Conservation (phyloP, 1,140 invertebrate genomes). For the Drosophila biarmipes region DNA sequence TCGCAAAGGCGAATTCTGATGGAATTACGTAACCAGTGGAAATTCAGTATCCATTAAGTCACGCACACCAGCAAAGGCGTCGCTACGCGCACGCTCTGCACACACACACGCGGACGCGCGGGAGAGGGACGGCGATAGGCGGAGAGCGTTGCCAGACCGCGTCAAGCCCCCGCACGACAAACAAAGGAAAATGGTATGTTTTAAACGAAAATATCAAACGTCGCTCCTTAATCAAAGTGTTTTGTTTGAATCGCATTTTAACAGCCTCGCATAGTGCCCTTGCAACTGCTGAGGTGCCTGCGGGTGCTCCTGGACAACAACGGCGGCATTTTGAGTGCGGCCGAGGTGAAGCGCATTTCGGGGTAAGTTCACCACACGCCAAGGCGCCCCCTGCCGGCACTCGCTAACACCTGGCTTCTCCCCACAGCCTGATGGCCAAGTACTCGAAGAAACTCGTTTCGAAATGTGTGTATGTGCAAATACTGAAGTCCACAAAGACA, state of each 20-base stretch:
- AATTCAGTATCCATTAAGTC: slow-evolving; percentile 25
- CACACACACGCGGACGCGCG: slow-evolving; percentile 17
- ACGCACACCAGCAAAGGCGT: slow-evolving; percentile 14
- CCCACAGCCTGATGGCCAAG: slow-evolving; percentile 95
- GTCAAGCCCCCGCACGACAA: not conserved
- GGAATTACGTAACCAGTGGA: slow-evolving; percentile 48
- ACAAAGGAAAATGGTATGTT: slow-evolving; percentile 60
- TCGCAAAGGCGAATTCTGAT: slow-evolving; percentile 11
- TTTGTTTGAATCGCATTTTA: slow-evolving; percentile 81
- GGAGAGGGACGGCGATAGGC: slow-evolving; percentile 50
- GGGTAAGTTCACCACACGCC: slow-evolving; percentile 86
- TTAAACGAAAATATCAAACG: not conserved
- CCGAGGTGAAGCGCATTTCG: slow-evolving; percentile 93
- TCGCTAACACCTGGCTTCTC: slow-evolving; percentile 83
- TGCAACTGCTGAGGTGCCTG: slow-evolving; percentile 93
- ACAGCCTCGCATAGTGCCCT: slow-evolving; percentile 95
- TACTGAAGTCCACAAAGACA: slow-evolving; percentile 94
- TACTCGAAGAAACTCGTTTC: slow-evolving; percentile 98
- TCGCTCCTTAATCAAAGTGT: not conserved
- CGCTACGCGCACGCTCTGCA: slow-evolving; percentile 5
- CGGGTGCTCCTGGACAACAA: slow-evolving; percentile 91
- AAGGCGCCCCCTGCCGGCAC: slow-evolving; percentile 49
- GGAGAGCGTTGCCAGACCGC: slow-evolving; percentile 55
- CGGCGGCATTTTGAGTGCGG: slow-evolving; percentile 94
- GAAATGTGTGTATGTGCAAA: slow-evolving; percentile 97